Base-by-base conservation (phyloP, 2,797 vertebrate species). In the Knipowitschia caucasica region DNA sequence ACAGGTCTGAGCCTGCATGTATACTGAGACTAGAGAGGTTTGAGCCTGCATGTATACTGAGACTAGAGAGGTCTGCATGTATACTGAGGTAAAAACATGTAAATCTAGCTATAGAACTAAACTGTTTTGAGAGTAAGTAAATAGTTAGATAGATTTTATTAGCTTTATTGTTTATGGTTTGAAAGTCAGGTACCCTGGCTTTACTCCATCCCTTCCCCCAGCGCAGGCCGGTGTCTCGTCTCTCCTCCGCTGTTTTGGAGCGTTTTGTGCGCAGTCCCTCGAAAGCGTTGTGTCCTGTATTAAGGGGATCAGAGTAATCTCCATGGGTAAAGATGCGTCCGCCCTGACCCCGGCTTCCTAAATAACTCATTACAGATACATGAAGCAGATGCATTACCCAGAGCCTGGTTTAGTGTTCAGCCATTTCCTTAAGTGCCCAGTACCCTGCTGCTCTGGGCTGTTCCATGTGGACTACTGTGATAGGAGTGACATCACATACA, bases 401-500 rank as follows among this genome's bases (percentile, higher is more conserved):
- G 62, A 84, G 71, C 78, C 67, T 55, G 86, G 89, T 90, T 88
- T 90, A 87, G 87, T 80, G 87, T 91, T 89, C 77, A 78, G 52
- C 80, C 71, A 89, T 89, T 90, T 90, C 79, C 83, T 80, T 90
- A 88, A 92, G 88, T 89, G 86, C 66, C 50, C 17, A 36, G 27
- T 61, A 71, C 50, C 77, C 69, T 67, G 39, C 56, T 65, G 59
- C 43, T 38, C 44, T 44, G 57, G n/a, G n/a, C n/a, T 14, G 9
- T 10, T n/a, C 21, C 6, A 2, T 1, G 4, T 29, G 23, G 18
- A 67, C 57, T 33, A 40, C 31, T 45, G 43, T 18, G 43, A 10
- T 18, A 31, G 21, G 24, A 42, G 24, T 24, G 12, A 24, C 39
- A 7, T n/a, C 11, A 43, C 21, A 43, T 8, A 30, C 27, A 10